Evolutionary conservation across 2,113 vertebrate genomes (phyloP).

Genomic region (Labrus mixtus): DNA sequence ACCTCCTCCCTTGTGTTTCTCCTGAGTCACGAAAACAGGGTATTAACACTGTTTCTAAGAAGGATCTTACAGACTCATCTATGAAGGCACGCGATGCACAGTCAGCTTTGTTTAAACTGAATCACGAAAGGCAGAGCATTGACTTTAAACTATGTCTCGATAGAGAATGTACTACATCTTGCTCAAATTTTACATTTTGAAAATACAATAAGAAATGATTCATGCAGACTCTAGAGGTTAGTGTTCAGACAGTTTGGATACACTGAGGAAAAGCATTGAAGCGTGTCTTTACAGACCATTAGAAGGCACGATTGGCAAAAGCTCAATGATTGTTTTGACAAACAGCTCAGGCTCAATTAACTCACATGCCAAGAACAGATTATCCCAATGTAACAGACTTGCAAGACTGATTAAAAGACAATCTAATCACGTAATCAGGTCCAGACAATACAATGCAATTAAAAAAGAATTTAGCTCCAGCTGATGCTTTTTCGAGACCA

Average conservation of each 20-base stretch:
- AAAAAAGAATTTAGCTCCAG: neutral
- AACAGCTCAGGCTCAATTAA: conserved; percentile 16
- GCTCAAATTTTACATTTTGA: neutral
- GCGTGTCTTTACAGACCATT: neutral
- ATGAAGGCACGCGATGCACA: conserved; percentile 33
- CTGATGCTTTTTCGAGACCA: neutral
- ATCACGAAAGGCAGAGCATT: conserved; percentile 17
- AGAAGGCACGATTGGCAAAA: conserved; percentile 2
- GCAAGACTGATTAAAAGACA: conserved; percentile 28
- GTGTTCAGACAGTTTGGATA: neutral
- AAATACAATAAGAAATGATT: neutral
- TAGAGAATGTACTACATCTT: neutral
- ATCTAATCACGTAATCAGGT: conserved; percentile 38
- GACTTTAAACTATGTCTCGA: neutral
- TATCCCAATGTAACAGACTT: conserved; percentile 39
- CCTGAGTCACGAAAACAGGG: conserved; percentile 15
- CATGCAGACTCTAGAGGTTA: neutral
- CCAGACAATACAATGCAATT: conserved; percentile 14
- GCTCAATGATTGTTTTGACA: conserved; percentile 25
- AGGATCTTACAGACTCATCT: conserved; percentile 45
- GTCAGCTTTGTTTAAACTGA: neutral
- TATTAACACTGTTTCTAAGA: conserved; percentile 19
- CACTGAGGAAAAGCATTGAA: neutral
- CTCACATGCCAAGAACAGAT: conserved; percentile 50
- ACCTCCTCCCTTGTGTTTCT: neutral